Conservation (phyloP, 2,113 vertebrate genomes). For the Axis porcinus region DNA sequence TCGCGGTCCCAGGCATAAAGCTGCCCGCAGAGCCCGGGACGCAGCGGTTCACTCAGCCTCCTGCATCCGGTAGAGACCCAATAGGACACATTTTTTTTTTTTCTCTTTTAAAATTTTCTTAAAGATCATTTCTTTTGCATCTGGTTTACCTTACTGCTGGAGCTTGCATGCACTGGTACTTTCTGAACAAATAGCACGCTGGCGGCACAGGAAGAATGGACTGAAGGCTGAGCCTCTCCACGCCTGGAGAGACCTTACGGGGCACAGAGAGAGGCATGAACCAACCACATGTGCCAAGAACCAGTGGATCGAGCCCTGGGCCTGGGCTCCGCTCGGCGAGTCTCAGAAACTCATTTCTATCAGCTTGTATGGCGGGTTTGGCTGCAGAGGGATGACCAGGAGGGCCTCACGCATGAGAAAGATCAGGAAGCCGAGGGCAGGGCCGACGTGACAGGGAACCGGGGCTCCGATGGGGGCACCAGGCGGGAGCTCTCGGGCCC, state of each 20-base stretch:
- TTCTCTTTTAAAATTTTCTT: neutral
- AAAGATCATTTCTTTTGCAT: neutral
- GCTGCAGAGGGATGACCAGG: neutral
- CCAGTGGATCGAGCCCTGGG: neutral
- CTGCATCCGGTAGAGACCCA: fast-evolving
- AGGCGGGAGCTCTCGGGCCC: fast-evolving
- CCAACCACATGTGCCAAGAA: fast-evolving
- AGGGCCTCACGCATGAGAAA: fast-evolving
- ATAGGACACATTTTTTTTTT: neutral
- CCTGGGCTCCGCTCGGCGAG: neutral
- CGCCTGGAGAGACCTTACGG: neutral
- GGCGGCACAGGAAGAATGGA: fast-evolving
- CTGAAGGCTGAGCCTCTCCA: neutral
- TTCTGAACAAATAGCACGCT: neutral
- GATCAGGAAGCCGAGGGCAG: neutral
- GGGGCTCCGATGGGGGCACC: fast-evolving
- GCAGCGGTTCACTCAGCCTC: fast-evolving
- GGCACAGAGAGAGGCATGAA: neutral
- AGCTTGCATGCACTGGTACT: neutral
- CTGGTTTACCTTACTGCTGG: too few species aligned
- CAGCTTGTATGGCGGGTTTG: neutral
- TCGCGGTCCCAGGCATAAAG: fast-evolving
- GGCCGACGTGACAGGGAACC: fast-evolving
- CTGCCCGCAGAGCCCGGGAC: fast-evolving
- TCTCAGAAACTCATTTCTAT: neutral